Percentiles rank a stretch among this genome's conserved stretches.
Evolutionary conservation across 2,797 vertebrate species (phyloP).

Genomic region (Pangasius sanitwongsei): DNA sequence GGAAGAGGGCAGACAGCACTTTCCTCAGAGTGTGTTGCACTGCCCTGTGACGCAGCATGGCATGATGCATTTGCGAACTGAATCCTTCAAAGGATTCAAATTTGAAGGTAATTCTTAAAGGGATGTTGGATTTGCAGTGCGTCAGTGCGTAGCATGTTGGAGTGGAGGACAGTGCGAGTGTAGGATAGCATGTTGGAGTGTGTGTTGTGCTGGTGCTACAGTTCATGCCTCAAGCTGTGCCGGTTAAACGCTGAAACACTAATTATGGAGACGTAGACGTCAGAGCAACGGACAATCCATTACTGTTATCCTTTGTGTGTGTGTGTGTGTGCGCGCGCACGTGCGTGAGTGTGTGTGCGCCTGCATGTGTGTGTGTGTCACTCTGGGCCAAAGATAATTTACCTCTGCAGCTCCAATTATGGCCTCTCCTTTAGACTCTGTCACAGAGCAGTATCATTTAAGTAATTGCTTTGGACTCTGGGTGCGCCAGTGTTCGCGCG

Average conservation of each 20-base stretch:
- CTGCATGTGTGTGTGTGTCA: slow-evolving; percentile 2
- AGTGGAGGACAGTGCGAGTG: neutral
- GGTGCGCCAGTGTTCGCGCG: slow-evolving; percentile 39
- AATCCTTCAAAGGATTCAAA: neutral
- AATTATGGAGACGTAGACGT: slow-evolving; percentile 60
- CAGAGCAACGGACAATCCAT: slow-evolving; percentile 26
- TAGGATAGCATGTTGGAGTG: neutral
- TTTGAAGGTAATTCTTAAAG: neutral
- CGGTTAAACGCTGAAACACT: slow-evolving; percentile 55
- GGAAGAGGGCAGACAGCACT: neutral
- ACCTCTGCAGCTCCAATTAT: slow-evolving; percentile 63
- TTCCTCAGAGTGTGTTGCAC: neutral
- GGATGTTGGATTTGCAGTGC: neutral
- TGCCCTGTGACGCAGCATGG: neutral
- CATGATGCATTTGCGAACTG: neutral
- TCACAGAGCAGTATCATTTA: slow-evolving; percentile 45
- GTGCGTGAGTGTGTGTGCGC: slow-evolving; percentile 4
- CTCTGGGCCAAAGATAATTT: slow-evolving; percentile 67
- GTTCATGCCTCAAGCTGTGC: neutral
- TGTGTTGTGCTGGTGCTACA: neutral
- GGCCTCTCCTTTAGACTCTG: slow-evolving; percentile 61
- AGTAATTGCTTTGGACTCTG: slow-evolving; percentile 56
- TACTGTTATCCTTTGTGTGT: slow-evolving; percentile 6
- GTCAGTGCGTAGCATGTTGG: neutral
- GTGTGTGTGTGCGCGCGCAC: slow-evolving; percentile 4